A percentile compares a stretch with the other conserved stretches of the same genome.
phyloP scores from a whole-genome alignment of 2,113 vertebrate species.

The Dendrocopos noguchii region DNA sequence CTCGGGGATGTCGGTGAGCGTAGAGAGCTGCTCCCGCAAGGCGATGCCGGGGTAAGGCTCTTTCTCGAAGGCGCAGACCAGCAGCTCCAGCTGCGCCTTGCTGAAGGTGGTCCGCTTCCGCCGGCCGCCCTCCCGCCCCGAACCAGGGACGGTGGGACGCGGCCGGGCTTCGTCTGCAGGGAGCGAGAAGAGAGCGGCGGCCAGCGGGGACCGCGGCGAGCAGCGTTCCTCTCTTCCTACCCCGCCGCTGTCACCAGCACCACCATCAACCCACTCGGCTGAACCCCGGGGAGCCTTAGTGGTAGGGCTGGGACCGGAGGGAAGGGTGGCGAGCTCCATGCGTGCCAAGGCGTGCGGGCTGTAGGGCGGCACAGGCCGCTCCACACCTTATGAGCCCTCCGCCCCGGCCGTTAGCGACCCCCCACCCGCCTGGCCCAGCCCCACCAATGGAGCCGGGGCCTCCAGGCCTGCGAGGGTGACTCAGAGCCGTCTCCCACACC shows the following conservation, averaged over 20 bases:
- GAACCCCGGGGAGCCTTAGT: neutral
- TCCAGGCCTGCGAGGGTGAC: slow-evolving; percentile 13
- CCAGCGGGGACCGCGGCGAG: neutral
- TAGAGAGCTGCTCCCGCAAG: slow-evolving; percentile 47
- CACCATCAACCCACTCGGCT: neutral
- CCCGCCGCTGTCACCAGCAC: neutral
- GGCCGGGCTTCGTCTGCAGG: neutral
- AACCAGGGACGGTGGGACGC: neutral
- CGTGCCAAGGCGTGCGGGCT: neutral
- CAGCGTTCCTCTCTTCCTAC: neutral
- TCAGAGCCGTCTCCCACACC: slow-evolving; percentile 52
- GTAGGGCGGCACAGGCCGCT: neutral
- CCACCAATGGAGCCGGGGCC: neutral
- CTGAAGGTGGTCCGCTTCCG: slow-evolving; percentile 52
- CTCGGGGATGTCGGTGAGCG: slow-evolving; percentile 52
- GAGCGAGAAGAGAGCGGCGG: neutral
- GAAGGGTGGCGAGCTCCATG: slow-evolving; percentile 14
- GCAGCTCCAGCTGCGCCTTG: slow-evolving; percentile 47
- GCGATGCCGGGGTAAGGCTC: slow-evolving; percentile 62
- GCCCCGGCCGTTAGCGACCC: neutral
- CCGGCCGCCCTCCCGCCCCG: slow-evolving; percentile 24
- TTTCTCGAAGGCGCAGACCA: slow-evolving; percentile 55
- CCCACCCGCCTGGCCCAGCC: neutral
- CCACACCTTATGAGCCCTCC: slow-evolving; percentile 19
- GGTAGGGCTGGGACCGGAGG: neutral